Conservation (phyloP, 2,113 vertebrate genomes). For the Dasyornis broadbenti region DNA sequence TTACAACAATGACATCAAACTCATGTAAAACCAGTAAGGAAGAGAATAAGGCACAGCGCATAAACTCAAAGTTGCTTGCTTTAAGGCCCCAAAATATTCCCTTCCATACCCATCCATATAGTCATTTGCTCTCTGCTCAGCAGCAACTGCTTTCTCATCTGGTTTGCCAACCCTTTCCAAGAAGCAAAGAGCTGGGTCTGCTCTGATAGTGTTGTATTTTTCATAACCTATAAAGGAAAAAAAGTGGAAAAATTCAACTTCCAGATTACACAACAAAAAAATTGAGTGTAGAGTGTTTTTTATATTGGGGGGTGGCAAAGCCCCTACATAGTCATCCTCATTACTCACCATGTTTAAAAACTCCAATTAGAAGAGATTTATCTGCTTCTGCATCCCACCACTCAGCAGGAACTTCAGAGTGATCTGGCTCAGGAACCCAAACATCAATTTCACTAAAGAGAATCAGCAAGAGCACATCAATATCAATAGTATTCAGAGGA, state of each 20-base stretch:
- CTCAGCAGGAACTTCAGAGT: conserved; percentile 90
- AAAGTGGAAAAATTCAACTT: not conserved
- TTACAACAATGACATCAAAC: not conserved
- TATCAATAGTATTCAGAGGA: not conserved
- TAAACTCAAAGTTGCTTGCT: not conserved
- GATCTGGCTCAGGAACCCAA: conserved; percentile 94
- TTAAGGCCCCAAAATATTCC: not conserved
- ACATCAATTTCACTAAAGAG: conserved; percentile 88
- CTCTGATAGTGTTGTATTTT: conserved; percentile 97
- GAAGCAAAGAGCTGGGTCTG: conserved; percentile 91
- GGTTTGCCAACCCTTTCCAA: conserved; percentile 94
- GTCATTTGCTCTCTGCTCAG: conserved; percentile 94
- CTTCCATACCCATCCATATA: conserved; percentile 90
- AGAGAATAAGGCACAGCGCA: not conserved
- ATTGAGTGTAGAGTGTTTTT: not conserved
- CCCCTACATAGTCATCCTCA: not conserved
- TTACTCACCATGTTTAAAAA: conserved; percentile 94
- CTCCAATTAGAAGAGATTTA: conserved; percentile 93
- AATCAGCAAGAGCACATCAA: conserved; percentile 4
- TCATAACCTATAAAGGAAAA: conserved; percentile 84
- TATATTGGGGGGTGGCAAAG: not conserved
- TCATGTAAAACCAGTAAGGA: not conserved
- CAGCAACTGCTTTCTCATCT: conserved; percentile 96
- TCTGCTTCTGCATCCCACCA: conserved; percentile 95
- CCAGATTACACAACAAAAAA: not conserved